A percentile compares a stretch with the other conserved stretches of the same genome.
Evolutionary conservation across 2,113 vertebrate species (phyloP).

Genomic region (Sander lucioperca): DNA sequence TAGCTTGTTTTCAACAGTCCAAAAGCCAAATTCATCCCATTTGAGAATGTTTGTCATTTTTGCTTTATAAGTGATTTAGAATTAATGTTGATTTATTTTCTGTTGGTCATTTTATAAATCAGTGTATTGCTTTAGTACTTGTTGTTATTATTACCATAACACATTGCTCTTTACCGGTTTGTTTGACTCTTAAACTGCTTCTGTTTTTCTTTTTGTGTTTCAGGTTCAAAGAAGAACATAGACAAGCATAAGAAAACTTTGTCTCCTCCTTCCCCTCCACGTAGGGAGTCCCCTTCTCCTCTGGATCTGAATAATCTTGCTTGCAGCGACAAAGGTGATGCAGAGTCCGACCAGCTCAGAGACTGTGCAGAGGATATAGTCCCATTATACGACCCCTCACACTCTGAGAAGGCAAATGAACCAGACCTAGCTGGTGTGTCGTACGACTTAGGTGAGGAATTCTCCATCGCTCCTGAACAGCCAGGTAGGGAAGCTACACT

Average conservation of each 20-base stretch:
- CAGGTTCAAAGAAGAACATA: not conserved
- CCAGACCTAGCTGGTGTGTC: not conserved
- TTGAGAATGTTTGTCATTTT: not conserved
- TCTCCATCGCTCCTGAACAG: not conserved
- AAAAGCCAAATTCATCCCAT: not conserved
- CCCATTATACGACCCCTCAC: not conserved
- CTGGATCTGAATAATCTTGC: not conserved
- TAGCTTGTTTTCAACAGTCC: not conserved
- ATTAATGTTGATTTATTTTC: not conserved
- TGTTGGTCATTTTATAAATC: not conserved
- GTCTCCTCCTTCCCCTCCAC: not conserved
- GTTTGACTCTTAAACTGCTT: not conserved
- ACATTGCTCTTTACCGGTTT: not conserved
- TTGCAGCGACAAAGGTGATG: not conserved
- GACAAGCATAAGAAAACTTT: fast-evolving
- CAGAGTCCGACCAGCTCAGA: not conserved
- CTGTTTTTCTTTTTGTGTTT: not conserved
- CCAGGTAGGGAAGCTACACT: constrained; percentile 18
- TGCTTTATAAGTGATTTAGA: not conserved
- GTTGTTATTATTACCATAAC: not conserved
- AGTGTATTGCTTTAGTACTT: not conserved
- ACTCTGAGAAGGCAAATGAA: not conserved
- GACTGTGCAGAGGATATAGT: not conserved
- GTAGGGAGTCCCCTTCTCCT: not conserved
- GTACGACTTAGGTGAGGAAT: not conserved